Base-by-base conservation (phyloP, 2,113 vertebrate genomes). In the Platysternon megacephalum region DNA sequence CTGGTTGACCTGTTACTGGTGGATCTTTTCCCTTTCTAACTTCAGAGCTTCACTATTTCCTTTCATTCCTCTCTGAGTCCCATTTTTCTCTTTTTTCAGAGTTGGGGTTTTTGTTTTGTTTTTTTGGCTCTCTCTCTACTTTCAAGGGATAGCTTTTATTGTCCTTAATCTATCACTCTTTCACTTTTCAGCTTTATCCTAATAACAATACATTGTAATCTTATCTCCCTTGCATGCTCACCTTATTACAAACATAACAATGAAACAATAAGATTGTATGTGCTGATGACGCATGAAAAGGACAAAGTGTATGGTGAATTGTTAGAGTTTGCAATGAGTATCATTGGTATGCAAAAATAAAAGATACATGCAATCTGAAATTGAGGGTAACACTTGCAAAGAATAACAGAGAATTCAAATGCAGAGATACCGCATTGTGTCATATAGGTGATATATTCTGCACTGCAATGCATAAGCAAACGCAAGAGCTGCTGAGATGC, bases 21-120 rank as follows among this genome's bases (percentile, higher is more conserved):
- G 53, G 10, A 11, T 61, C 46, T 92, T 87, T 94, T 28, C 56
- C 28, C 49, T 87, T 90, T 94, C 83, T 22, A 78, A 16, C 19
- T 35, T 81, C 19, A 81, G 8, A 87, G 24, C 61, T n/a, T 89
- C 0, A 0, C 82, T 91, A n/a, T 17, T 21, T 87, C 11, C 8
- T 7, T 84, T 1, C 80, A 93, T 92, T 93, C 11, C 17, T 91
- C 11, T 58, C 61, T 84, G 12, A 56, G 6, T 74, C 46, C 85
- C 8, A 2, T 80, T 90, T 87, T 0, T 87, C 42, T 76, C 85
- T 2, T 19, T 80, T 55, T 44, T 76, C 29, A 51, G 11, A 61
- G 61, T 95, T 12, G 39, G 29, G 2, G 51, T 88, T 7, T 82
- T n/a, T 86, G 52, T 53, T 52, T 19, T 24, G 26, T 61, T 86